Base-by-base conservation (phyloP, 2,888 invertebrate species). In the Lingula anatina region DNA sequence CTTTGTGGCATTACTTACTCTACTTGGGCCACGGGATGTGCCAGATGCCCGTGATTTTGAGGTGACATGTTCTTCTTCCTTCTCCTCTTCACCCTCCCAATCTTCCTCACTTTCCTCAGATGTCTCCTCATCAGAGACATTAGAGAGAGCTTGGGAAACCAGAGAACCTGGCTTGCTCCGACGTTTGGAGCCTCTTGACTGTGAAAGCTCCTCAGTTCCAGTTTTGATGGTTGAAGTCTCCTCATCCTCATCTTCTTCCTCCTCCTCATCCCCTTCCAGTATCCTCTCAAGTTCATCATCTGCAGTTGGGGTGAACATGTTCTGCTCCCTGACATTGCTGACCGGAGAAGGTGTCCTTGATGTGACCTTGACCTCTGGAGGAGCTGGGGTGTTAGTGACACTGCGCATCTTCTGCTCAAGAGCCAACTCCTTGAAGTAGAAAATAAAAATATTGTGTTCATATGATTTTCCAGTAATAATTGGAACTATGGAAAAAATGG, bases 271-370 rank as follows among this genome's bases (percentile, higher is more conserved):
- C 18, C 36, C 37, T n/a, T 49, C 47, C 23, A 69, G 47, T 9
- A 69, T 62, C 18, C 59, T 64, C 38, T 65, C 62, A 9, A 69
- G 56, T 48, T 69, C 68, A 47, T 64, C 60, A 49, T 69, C 68
- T 41, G 64, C 66, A 15, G 62, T 57, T 2, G 63, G 62, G 26
- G 66, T 63, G 50, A 64, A 65, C 9, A 61, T 53, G 9, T 54
- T 58, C 2, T 54, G 61, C 38, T 65, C 60, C 23, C 64, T 47
- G 41, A n/a, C n/a, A n/a, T n/a, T n/a, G n/a, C 15, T 21, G 5
- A 38, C 38, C 21, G n/a, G 20, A 18, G 5, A 21, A 5, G 5
- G 38, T 20, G 38, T 21, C 20, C 15, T 20, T 4, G n/a, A 20
- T 38, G 38, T 38, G 21, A 38, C 38, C 21, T 38, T 18, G 38